Conservation (phyloP, 2,113 vertebrate species). For the Rhegmatorhina hoffmannsi region DNA sequence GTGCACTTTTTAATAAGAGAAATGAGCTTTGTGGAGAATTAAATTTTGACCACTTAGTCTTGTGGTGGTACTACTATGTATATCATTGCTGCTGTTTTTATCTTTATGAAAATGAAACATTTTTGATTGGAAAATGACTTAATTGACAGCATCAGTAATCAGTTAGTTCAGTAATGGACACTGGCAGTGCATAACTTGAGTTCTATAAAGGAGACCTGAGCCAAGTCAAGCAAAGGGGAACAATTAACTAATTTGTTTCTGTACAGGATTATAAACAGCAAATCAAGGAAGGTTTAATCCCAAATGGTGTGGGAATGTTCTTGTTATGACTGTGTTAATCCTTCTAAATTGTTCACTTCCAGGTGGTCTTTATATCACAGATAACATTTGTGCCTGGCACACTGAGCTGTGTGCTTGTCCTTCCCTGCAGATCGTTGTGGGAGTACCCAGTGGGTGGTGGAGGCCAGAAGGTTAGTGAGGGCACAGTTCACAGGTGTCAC, state of each 20-base stretch:
- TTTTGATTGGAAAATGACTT: background rate
- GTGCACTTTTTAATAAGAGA: background rate
- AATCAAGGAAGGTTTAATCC: background rate
- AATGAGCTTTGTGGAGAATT: background rate
- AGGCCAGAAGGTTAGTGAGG: too few relatives aligned
- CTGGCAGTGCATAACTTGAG: background rate
- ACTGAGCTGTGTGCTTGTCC: background rate
- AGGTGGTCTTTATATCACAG: background rate
- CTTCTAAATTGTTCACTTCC: background rate
- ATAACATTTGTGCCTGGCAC: background rate
- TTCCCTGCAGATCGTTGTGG: background rate
- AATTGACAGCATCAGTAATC: background rate
- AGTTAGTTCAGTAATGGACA: background rate
- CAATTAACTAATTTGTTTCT: background rate
- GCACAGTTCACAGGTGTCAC: too few relatives aligned
- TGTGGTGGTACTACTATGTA: background rate
- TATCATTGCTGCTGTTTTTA: background rate
- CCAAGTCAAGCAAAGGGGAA: background rate
- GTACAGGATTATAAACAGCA: background rate
- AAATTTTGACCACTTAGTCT: background rate
- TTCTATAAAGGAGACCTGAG: background rate
- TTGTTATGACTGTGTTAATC: background rate
- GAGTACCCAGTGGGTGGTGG: too few relatives aligned
- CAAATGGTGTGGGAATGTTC: background rate
- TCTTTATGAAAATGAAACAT: background rate